These are phyloP conservation scores for Oryzias curvinotus DNA, from an alignment of 2,113 vertebrate genomes.

Conservation along the genomic window DNA sequence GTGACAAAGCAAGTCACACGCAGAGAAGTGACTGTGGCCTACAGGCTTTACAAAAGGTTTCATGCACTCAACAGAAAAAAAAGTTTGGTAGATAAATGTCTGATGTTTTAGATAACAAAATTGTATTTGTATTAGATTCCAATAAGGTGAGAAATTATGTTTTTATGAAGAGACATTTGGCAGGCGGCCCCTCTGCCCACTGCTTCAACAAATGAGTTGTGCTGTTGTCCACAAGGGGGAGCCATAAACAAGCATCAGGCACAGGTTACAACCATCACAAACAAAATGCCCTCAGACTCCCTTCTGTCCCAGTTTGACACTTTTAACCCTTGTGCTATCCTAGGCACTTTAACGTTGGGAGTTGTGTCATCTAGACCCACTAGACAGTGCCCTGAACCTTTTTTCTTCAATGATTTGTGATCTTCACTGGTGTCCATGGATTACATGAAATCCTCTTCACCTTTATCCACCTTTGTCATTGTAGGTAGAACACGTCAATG, in stretches of 20 bases:
- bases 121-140: slow-evolving; percentile 16
- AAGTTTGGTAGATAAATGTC: slow-evolving; percentile 3
- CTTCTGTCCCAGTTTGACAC: neutral
- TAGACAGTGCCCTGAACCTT: too few relatives aligned
- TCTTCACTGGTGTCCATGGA: too few relatives aligned
- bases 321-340: neutral
- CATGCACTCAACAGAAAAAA: slow-evolving; percentile 6
- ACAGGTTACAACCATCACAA: slow-evolving; percentile 16
- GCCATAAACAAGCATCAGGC: slow-evolving; percentile 37
- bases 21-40: slow-evolving; percentile 17
- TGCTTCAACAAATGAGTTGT: slow-evolving; percentile 8
- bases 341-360: too few relatives aligned
- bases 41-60: slow-evolving; percentile 23
- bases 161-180: slow-evolving; percentile 24
- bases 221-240: slow-evolving; percentile 55
- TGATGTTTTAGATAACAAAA: slow-evolving; percentile 19
- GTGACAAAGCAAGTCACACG: slow-evolving; percentile 16
- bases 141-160: slow-evolving; percentile 15
- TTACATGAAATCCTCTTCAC: too few relatives aligned
- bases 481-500: too few relatives aligned
- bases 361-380: too few relatives aligned
- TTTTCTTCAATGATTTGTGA: too few relatives aligned
- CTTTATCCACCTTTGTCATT: too few relatives aligned
- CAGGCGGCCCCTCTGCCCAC: slow-evolving; percentile 25
- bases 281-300: slow-evolving; percentile 12